These are phyloP conservation scores for Linepithema humile DNA, from an alignment of 1,140 invertebrate genomes.

Conservation along the genomic window DNA sequence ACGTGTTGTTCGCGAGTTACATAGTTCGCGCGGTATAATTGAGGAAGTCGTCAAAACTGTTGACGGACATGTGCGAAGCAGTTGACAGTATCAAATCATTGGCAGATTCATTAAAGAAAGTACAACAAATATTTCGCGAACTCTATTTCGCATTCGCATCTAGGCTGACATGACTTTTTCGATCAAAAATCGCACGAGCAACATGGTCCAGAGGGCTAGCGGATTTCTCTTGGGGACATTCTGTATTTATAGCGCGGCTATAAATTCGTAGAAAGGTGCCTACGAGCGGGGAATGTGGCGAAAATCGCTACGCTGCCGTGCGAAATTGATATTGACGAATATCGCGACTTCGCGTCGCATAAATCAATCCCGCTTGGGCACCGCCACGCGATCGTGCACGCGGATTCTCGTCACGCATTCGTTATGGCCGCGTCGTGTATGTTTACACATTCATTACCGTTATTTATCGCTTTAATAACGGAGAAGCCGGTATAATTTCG, in stretches of 20 bases:
- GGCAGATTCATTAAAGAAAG: background rate
- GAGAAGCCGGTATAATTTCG: slow-evolving; percentile 6
- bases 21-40: background rate
- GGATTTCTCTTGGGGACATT: slow-evolving; percentile 12
- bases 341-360: slow-evolving; percentile 36
- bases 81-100: background rate
- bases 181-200: slow-evolving; percentile 20
- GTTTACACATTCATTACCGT: slow-evolving; percentile 40
- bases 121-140: background rate
- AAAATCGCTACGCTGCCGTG: slow-evolving; percentile 19
- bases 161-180: background rate
- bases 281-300: slow-evolving; percentile 6
- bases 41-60: slow-evolving; percentile 37
- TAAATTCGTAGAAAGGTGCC: slow-evolving; percentile 38
- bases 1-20: background rate
- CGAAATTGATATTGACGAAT: slow-evolving; percentile 53
- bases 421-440: slow-evolving; percentile 2
- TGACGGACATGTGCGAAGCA: background rate
- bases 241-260: slow-evolving; percentile 44
- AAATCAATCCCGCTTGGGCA: slow-evolving; percentile 33
- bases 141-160: background rate
- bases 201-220: background rate
- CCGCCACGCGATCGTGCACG: slow-evolving; percentile 1
- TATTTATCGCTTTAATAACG: slow-evolving; percentile 36
- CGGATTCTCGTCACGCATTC: slow-evolving; percentile 5